Evolutionary conservation across 1,140 invertebrate genomes (phyloP), one percentile per base, ranked within the genome.

Genomic region (Eufriesea mexicana): DNA sequence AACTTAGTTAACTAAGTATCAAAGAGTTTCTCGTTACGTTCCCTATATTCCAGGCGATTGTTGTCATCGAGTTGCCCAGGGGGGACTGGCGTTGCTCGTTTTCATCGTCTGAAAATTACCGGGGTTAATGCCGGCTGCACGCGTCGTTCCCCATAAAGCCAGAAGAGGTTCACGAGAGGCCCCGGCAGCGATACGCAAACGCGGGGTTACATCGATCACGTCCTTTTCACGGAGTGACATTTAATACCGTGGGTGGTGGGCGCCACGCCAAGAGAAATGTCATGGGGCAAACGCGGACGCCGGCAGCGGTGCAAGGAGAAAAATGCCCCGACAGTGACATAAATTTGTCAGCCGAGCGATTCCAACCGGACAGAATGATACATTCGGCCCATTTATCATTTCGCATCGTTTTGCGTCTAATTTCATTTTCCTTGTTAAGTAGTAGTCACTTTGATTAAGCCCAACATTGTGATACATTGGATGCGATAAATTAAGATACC

Each of bases 171-270:
- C 80, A 77, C 83, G 86, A 89, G 84, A 77, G 71, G 70, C 5
- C 42, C 51, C 57, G 62, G 28, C 55, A 64, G 59, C 62, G 57
- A 75, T 78, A 68, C 82, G 79, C 59, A 79, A 85, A 87, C 28
- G 54, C 57, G 71, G 83, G 84, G 86, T 86, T 85, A 82, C 88
- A 91, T 91, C 90, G 90, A 91, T 91, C 90, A 91, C 87, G 84
- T 89, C 83, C 89, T 89, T 91, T 89, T 83, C 86, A 84, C 51
- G 75, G 81, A 90, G 68, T 90, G 89, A 90, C 88, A 91, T 91
- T 91, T 91, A 89, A 86, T 91, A 67, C 82, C 88, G 90, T 91
- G 89, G 91, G 87, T 90, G 90, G 87, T 83, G 86, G 86, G 88
- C 86, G 85, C 87, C 88, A 86, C 90, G 89, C 85, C 89, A 89